phyloP scores from a whole-genome alignment of 2,888 invertebrate species.

The Noctua janthe region DNA sequence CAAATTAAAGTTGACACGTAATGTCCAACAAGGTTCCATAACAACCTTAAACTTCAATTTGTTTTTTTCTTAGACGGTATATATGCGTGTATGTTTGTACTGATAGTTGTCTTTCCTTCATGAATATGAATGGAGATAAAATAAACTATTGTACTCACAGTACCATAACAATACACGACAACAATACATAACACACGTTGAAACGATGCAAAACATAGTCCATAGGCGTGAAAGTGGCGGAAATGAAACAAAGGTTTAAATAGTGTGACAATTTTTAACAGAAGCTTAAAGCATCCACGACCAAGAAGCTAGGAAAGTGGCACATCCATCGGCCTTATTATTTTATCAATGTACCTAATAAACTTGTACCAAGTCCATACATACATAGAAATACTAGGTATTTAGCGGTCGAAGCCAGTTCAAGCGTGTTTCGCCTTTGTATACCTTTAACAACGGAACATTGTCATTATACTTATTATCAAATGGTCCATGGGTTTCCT shows the following conservation, averaged over 20 bases:
- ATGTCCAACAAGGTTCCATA: constrained; percentile 5
- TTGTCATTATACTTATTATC: constrained; percentile 81
- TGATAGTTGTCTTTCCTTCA: background rate
- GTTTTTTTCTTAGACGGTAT: background rate
- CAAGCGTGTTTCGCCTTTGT: constrained; percentile 76
- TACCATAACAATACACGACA: background rate
- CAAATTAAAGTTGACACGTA: constrained; percentile 20
- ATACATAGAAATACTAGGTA: constrained; percentile 43
- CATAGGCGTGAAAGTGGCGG: background rate
- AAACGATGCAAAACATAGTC: constrained; percentile 4
- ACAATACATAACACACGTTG: background rate
- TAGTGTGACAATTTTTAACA: background rate
- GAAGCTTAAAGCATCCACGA: background rate
- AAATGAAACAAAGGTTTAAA: background rate
- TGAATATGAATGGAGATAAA: background rate
- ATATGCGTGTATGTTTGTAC: background rate
- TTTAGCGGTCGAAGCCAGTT: constrained; percentile 44
- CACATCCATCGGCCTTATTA: background rate
- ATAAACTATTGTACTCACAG: background rate
- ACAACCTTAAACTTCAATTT: constrained; percentile 2
- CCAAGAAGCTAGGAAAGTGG: background rate
- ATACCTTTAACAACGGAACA: constrained; percentile 82
- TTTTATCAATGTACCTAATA: background rate
- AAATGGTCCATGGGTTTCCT: constrained; percentile 75
- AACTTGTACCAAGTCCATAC: background rate